Evolutionary conservation across 1,140 invertebrate genomes (phyloP), one percentile per base, ranked within the genome.

Genomic region (Amyelois transitella): DNA sequence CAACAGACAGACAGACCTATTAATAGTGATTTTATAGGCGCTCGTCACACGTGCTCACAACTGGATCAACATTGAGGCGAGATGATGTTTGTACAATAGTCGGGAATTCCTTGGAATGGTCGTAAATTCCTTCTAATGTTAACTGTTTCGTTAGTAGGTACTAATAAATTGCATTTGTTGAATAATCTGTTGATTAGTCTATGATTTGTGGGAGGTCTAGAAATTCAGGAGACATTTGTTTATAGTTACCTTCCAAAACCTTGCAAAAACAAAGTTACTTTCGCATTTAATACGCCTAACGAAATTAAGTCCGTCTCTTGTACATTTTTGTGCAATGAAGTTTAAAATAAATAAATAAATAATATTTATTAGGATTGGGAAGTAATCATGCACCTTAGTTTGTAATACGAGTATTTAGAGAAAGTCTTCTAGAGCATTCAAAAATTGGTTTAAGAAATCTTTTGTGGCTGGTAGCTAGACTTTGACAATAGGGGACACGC

Each of bases 11-110:
- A 53, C 38, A 21, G 19, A 53, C 14, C 51, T 53, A 53, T 43
- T 18, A 44, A 38, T 21, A 25, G 45, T 21, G 18, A 48, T 52
- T 58, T 58, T 54, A 58, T 62, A 51, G 53, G 17, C 53, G 17
- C 18, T 32, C 18, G 44, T 19, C 51, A n/a, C n/a, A 44, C 43
- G 19, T 53, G 51, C 19, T 19, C 14, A 55, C 61, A 63, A 63
- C 61, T 63, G 61, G 14, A 47, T 50, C 28, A 63, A 63, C 61
- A 63, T 49, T 63, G 55, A 58, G 61, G 53, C 58, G 55, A 14
- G n/a, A 38, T 38, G n/a, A 6, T 38, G 32, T 14, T 14, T 38
- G 32, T 38, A 14, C 12, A 14, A 10, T 28, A 8, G 25, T 28
- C 12, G 7, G 25, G n/a, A 2, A 38, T 38, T 38, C 32, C 32